These are phyloP conservation scores for Macrophya annulata DNA, from an alignment of 2,888 invertebrate genomes.

Conservation along the genomic window DNA sequence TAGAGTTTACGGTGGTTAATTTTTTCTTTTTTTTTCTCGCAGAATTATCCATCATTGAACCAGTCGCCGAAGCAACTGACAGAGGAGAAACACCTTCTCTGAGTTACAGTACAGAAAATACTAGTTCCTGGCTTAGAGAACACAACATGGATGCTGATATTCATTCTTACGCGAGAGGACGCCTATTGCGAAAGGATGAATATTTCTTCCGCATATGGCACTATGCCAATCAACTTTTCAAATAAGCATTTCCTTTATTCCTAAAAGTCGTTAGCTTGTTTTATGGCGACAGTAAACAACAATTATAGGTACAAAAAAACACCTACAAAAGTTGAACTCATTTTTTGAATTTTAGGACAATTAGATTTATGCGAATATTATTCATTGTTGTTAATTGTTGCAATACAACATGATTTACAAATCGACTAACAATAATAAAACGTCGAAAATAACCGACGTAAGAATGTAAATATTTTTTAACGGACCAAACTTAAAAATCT, in stretches of 20 bases:
- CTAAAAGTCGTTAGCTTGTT: constrained; percentile 26
- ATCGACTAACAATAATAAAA: constrained; percentile 63
- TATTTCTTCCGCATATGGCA: constrained; percentile 98
- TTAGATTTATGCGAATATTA: constrained; percentile 23
- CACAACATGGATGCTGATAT: constrained; percentile 97
- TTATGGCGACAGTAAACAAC: constrained; percentile 9
- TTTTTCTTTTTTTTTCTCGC: constrained; percentile 54
- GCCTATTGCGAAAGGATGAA: constrained; percentile 92
- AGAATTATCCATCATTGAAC: constrained; percentile 80
- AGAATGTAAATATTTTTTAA: constrained; percentile 60
- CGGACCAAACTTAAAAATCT: constrained; percentile 53
- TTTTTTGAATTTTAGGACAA: constrained; percentile 35
- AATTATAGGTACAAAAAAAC: neutral
- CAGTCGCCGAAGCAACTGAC: constrained; percentile 86
- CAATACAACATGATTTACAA: constrained; percentile 60
- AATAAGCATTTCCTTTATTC: constrained; percentile 80
- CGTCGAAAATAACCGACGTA: constrained; percentile 72
- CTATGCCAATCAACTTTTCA: constrained; percentile 91
- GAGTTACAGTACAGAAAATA: constrained; percentile 94
- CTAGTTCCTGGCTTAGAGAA: constrained; percentile 96
- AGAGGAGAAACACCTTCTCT: constrained; percentile 88
- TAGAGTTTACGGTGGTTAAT: constrained; percentile 30
- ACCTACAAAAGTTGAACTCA: neutral
- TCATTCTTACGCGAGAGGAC: constrained; percentile 93
- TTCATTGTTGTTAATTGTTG: constrained; percentile 53